Percentiles rank a stretch among this genome's conserved stretches.
Conservation (phyloP, 2,113 vertebrate species). For the Xiphophorus hellerii region DNA sequence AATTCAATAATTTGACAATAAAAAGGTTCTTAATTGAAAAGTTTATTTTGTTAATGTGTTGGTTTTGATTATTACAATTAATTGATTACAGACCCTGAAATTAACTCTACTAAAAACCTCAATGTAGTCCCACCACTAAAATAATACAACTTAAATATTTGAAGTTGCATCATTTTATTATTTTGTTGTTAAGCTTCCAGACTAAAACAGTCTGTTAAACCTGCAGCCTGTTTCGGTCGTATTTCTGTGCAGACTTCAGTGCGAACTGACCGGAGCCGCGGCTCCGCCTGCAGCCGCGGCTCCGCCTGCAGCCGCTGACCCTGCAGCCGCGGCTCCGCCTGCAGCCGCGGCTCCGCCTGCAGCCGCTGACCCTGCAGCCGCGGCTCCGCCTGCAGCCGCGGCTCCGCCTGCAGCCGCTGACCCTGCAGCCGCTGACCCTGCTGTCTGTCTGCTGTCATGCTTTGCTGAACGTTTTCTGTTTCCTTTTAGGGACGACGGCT, state of each 20-base stretch:
- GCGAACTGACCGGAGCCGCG: conserved; percentile 67
- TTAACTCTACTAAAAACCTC: no score
- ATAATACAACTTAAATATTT: no score
- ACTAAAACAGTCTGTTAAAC: background rate
- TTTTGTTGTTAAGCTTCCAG: background rate
- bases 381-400: background rate
- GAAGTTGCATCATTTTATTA: no score
- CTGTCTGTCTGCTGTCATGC: conserved; percentile 77
- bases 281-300: conserved; percentile 16
- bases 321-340: conserved; percentile 44
- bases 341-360: conserved; percentile 54
- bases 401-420: conserved; percentile 20
- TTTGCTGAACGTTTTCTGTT: conserved; percentile 62
- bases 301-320: conserved; percentile 68
- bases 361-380: conserved; percentile 67
- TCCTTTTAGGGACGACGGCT: conserved; percentile 12
- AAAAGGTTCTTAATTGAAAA: no score
- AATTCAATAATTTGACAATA: no score
- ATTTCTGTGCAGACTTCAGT: conserved; percentile 41
- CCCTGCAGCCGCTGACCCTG: conserved; percentile 46
- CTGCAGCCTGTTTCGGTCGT: conserved; percentile 1
- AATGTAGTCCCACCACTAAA: no score
- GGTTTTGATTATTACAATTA: no score
- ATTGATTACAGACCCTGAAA: no score
- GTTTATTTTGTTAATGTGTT: no score